Evolutionary conservation across 2,797 vertebrate species (phyloP), one percentile per base, ranked within the genome.

Genomic region (Gallirallus australis): DNA sequence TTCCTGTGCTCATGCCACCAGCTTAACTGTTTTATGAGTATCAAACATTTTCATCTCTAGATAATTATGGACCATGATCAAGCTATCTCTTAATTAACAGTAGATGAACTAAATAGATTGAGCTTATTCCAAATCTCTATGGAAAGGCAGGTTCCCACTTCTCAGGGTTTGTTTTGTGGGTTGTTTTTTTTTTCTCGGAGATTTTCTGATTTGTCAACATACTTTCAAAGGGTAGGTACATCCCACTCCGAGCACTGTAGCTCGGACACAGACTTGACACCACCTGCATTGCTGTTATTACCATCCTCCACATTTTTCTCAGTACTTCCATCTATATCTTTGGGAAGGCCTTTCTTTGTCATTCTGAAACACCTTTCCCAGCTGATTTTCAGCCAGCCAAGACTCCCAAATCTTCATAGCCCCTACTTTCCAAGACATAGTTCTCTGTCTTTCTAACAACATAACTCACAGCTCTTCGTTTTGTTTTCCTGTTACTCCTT

Each of bases 171-270:
- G 48, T 25, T 50, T 48, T 48, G 47, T 50, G 48, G 48, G 24
- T 25, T 27, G 24, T 15, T 2, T 50, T 48, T 59, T 64, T 42
- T 78, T 61, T 3, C 47, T 54, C 35, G n/a, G 37, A 59, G 15
- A 4, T 86, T 94, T 93, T 86, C 54, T 60, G 70, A 12, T 31
- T 30, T 6, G 4, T 59, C 48, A 56, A 1, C 24, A 11, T 42
- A 50, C 9, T 68, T 86, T 50, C 28, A 15, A 54, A 71, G 17
- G 11, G 3, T 37, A n/a, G 9, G 25, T 64, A 24, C 28, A 50
- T 53, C n/a, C 50, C 47, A 45, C 0, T 0, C 7, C 15, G 6
- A 85, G 76, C 8, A 31, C 0, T 1, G 14, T 66, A n/a, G 48
- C 33, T 93, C 63, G 73, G 69, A 91, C 86, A 48, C 0, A 66